These are phyloP conservation scores for Homalodisca vitripennis DNA, from an alignment of 1,140 invertebrate species.

Conservation along the genomic window DNA sequence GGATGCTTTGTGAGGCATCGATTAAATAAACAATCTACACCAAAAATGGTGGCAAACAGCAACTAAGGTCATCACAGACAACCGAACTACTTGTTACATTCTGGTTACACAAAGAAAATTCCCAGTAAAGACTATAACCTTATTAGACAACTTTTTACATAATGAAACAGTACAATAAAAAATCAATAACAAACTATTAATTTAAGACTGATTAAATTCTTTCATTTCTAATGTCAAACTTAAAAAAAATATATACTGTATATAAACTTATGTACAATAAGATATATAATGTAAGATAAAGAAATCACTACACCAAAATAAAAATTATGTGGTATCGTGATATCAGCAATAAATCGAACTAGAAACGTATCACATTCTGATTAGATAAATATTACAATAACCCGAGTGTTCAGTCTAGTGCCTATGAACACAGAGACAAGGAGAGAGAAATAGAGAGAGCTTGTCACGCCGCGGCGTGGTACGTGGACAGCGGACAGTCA, in stretches of 20 bases:
- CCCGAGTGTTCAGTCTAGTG: constrained; percentile 29
- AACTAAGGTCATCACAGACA: not conserved
- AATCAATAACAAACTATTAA: constrained; percentile 35
- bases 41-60: not conserved
- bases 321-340: constrained; percentile 37
- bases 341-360: constrained; percentile 35
- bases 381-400: constrained; percentile 40
- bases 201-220: constrained; percentile 34
- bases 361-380: constrained; percentile 42
- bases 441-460: constrained; percentile 8
- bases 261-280: constrained; percentile 33
- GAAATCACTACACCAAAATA: constrained; percentile 35
- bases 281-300: constrained; percentile 37
- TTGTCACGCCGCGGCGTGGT: too few species aligned
- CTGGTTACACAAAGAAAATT: not conserved
- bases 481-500: too few species aligned
- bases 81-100: not conserved
- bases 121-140: not conserved
- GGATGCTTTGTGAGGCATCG: constrained; percentile 10
- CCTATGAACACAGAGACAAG: constrained; percentile 13
- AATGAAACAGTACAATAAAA: constrained; percentile 30
- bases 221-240: constrained; percentile 35
- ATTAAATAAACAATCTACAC: constrained; percentile 23
- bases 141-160: constrained; percentile 15
- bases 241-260: constrained; percentile 31